Base-by-base conservation (phyloP, 1,140 invertebrate species). In the Riptortus pedestris region DNA sequence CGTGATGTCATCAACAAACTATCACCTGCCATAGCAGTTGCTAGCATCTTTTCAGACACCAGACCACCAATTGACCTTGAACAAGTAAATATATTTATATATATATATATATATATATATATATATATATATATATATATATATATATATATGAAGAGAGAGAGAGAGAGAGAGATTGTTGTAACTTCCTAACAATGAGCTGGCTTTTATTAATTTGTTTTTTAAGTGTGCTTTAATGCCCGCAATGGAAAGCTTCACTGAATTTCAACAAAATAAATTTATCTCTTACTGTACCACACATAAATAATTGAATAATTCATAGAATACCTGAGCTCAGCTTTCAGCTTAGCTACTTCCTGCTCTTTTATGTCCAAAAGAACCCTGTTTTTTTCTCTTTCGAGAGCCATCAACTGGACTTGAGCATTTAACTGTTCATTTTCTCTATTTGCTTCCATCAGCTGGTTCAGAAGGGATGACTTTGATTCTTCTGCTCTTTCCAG, bases 361-460 rank as follows among this genome's bases (percentile, higher is more conserved):
- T 55, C 51, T 24, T 55, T 55, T 7, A 55, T 55, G 12, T 55
- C 51, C 2, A 55, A 24, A 26, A 55, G 51, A 24, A 55, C 51
- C 24, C 26, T 55, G 11, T 55, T 55, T 24, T 55, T 55, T 55
- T 55, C 51, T 14, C 24, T 18, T 55, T 55, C 51, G 12, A 55
- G 24, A 55, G 51, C 16, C 2, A 55, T 14, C 16, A 55, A 7
- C 26, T 55, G 51, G 16, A 55, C 1, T 26, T 55, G 20, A 24
- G 18, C 24, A 26, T 55, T 55, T 24, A 55, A 24, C 26, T 55
- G 22, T 2, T 55, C 51, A 55, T 55, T 55, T 55, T 55, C 51
- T 55, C 24, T 55, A 24, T 18, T 24, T 7, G 51, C 51, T 7
- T 55, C 51, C 51, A 55, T 55, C 2, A 55, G 22, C 12, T 55